A percentile compares a stretch with the other conserved stretches of the same genome.
Evolutionary conservation across 2,797 vertebrate species (phyloP).

Genomic region (Phataginus tetradactyla): DNA sequence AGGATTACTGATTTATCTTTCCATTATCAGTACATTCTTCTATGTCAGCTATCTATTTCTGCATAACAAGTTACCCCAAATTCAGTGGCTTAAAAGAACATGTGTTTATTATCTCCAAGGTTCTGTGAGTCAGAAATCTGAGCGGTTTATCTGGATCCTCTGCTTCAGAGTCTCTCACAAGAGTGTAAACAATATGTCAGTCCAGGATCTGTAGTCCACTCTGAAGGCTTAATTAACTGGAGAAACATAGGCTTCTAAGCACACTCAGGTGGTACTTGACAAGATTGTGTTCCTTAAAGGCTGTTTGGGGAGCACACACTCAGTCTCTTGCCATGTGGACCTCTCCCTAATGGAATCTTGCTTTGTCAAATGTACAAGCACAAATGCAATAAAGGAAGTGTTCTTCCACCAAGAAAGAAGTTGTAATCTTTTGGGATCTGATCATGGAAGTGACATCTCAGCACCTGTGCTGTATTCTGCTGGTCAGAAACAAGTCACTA

Average conservation of each 20-base stretch:
- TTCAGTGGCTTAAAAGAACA: neutral
- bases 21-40: neutral
- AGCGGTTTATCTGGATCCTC: neutral
- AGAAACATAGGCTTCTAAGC: neutral
- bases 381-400: neutral
- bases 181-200: neutral
- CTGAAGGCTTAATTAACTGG: neutral
- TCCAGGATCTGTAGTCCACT: neutral
- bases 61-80: neutral
- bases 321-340: neutral
- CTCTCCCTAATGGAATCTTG: neutral
- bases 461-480: neutral
- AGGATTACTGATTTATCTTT: neutral
- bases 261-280: fast-evolving
- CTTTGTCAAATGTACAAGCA: neutral
- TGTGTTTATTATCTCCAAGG: neutral
- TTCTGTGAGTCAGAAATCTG: neutral
- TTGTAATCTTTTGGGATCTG: neutral
- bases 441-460: neutral
- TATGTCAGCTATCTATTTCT: neutral
- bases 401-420: neutral
- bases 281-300: neutral
- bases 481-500: neutral
- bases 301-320: neutral
- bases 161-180: neutral